Evolutionary conservation across 2,888 invertebrate species (phyloP), one percentile per base, ranked within the genome.

Genomic region (Diploptera punctata): DNA sequence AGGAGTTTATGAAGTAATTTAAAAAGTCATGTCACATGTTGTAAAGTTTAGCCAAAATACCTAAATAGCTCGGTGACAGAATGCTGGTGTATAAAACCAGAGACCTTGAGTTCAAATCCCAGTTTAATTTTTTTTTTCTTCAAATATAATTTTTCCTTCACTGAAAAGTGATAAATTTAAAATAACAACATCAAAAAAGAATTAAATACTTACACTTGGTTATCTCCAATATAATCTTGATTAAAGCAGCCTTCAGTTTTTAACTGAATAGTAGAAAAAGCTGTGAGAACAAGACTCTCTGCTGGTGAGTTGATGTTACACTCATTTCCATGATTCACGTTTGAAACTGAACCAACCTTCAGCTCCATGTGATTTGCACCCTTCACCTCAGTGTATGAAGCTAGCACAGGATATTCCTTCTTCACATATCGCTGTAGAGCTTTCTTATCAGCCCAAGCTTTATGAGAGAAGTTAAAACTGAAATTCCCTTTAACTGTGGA

Each of bases 381-480:
- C 38, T 74, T 67, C 52, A 78, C 75, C 73, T 77, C 76, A 19
- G 76, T 76, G 61, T 76, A 78, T 19, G 78, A 78, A 13, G 78
- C 76, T n/a, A 78, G 47, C 19, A 74, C 71, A 43, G 75, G 74
- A 73, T 73, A 78, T 26, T 75, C 71, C 24, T 75, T 73, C 29
- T 74, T 71, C 38, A 75, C 72, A 72, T 75, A 76, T 44, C 75
- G 73, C 72, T 76, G 70, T 43, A 78, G 44, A 3, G 73, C 72
- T 29, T 68, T 70, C 68, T 75, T 75, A 67, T 61, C 73, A n/a
- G 67, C 67, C 73, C 74, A 75, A 9, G 67, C 33, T 49, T 72
- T 65, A 43, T 49, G 54, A 9, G 71, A 60, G 1, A 74, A 74
- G 65, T 72, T 71, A 16, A 75, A 61, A 19, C 67, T 62, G 60